Evolutionary conservation across 2,113 vertebrate species (phyloP), one percentile per base, ranked within the genome.

Genomic region (Rattus rattus): DNA sequence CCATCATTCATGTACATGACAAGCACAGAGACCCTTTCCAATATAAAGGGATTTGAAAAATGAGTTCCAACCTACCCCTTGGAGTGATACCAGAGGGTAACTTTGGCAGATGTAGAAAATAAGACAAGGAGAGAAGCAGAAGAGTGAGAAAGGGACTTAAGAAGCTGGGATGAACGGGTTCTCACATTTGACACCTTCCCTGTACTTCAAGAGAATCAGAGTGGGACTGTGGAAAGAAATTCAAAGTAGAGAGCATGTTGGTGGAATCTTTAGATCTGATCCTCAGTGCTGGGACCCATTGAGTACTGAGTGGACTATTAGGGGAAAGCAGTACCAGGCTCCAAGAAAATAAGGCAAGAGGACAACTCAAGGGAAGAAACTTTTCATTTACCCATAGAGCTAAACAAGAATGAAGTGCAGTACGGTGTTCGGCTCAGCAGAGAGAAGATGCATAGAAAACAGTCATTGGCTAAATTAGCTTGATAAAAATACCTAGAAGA

Each of bases 41-140:
- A 87, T 59, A 73, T 54, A 36, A 94, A 72, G 30, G n/a, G 43
- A 59, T 59, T 95, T 73, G 43, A 65, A 95, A 96, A 92, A 93
- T 90, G 52, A 54, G 8, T 90, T 77, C 28, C 54, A 69, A 20
- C 17, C 9, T 81, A 52, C 47, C 33, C 39, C 14, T 73, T 39
- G 83, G 63, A 83, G 79, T 4, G 33, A 54, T 63, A 69, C 54
- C 79, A n/a, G 36, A 91, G 43, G 28, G 54, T 47, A 69, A 39
- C 11, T 52, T 39, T 28, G 63, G 49, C n/a, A 61, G 3, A 70
- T 84, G 39, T 76, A n/a, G 84, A 77, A 94, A 96, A 87, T 47
- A 94, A 87, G 47, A 14, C 76, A 36, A 61, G 33, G 59, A 52
- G 54, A 86, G 73, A 61, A 88, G 49, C 4, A 93, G 39, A 90